Evolutionary conservation across 2,797 vertebrate species (phyloP), one percentile per base, ranked within the genome.

Genomic region (Betta splendens): DNA sequence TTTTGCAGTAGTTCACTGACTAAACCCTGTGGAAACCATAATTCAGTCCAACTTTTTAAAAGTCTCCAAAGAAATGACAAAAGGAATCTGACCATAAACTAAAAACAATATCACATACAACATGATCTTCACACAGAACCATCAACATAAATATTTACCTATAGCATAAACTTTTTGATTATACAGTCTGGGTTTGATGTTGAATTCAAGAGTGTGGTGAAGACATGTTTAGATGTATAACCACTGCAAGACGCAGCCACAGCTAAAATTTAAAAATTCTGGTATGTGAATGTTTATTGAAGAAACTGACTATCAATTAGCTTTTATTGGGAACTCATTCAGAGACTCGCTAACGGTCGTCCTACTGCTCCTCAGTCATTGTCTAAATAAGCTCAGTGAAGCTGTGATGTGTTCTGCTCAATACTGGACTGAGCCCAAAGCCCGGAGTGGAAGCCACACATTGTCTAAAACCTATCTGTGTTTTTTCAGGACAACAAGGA

Each of bases 401-500:
- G 23, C 44, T 13, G 39, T 9, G 39, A 36, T 2, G 61, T n/a
- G 39, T 22, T 6, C n/a, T 42, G 2, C 36, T 22, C 44, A 46
- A 38, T 5, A 55, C 45, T 5, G 9, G 17, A 25, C 29, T n/a
- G 36, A 63, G 16, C 7, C 25, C 26, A 38, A 3, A 53, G n/a
- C 32, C 47, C 15, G 23, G 9, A 0, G 31, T 38, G 49, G 26
- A 52, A 66, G 49, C 65, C 33, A 12, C 10, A 12, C 39, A 11
- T 65, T 38, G 21, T 28, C 40, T 8, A 17, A 29, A 35, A 18
- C 47, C 69, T 59, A 77, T 82, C 70, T 77, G 0, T 89, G 79
- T 88, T 85, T 63, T 74, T 59, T 40, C 78, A 88, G 78, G 92
- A 93, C 23, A 91, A 93, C 69, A 93, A 94, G 38, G 86, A 89